Base-by-base conservation (phyloP, 2,797 vertebrate genomes). In the Leptatherina wallacei region DNA sequence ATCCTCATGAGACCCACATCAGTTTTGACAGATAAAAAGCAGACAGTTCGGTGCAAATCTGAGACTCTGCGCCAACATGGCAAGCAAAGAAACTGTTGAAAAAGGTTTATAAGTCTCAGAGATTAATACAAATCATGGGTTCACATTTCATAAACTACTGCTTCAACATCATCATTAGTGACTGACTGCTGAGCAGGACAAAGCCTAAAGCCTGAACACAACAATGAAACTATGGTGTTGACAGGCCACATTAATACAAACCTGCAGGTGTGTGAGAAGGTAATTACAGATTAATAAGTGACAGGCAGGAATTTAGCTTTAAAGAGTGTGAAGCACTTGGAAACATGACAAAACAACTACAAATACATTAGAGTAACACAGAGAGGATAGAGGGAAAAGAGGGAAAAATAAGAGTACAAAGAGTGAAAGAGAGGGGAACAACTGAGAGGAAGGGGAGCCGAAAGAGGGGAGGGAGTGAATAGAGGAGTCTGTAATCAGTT, bases 401-500 rank as follows among this genome's bases (percentile, higher is more conserved):
- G 24, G 57, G 36, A 75, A 68, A 44, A 66, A 73, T 38, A 55
- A 65, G 69, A 80, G 49, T 57, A 70, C 62, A 65, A 76, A 55
- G 64, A 71, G 58, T 49, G 52, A 73, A 67, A 65, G 30, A 36
- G 72, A 76, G 72, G 58, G 76, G 65, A 76, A 69, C 57, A 55
- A 78, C 49, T 57, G 80, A 81, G 86, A 79, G 83, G 68, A 80
- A 86, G 84, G 87, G 86, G 84, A 80, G 59, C 71, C 72, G 52
- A 81, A 56, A 55, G 64, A 77, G 74, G 77, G 81, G 72, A 73
- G 84, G 83, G 80, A 85, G 78, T 81, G 75, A 75, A 47, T 54
- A 83, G 61, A 86, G 79, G 82, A 71, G 84, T 83, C 94, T 95
- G 89, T 94, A 94, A 94, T 95, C 94, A 93, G 86, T 91, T 87